phyloP scores from a whole-genome alignment of 1,140 invertebrate species.

The Formica selysi region DNA sequence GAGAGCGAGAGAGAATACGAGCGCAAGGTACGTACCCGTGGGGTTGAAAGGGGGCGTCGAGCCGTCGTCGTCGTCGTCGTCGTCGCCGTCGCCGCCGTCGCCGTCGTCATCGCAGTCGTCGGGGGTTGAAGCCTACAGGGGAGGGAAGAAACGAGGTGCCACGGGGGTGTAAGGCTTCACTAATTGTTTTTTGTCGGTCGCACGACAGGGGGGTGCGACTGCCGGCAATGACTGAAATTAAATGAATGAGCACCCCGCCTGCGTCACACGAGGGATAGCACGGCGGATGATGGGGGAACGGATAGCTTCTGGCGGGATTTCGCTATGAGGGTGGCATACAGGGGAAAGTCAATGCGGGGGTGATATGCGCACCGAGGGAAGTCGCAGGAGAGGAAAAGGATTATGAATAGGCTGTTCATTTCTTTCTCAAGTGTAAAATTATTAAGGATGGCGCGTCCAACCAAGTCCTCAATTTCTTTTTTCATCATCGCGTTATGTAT shows the following conservation, averaged over 20 bases:
- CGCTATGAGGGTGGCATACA: slow-evolving; percentile 37
- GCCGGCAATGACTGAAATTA: slow-evolving; percentile 84
- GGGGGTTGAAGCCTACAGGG: slow-evolving; percentile 58
- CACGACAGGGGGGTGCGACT: slow-evolving; percentile 84
- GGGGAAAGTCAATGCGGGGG: slow-evolving; percentile 14
- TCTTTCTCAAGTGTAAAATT: slow-evolving; percentile 77
- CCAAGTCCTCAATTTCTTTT: slow-evolving; percentile 63
- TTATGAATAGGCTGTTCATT: slow-evolving; percentile 79
- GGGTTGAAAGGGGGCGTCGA: slow-evolving; percentile 77
- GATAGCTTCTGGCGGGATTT: slow-evolving; percentile 70
- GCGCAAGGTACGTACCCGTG: slow-evolving; percentile 78
- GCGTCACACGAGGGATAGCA: slow-evolving; percentile 56
- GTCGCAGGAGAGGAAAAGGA: slow-evolving; percentile 68
- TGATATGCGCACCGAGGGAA: slow-evolving; percentile 14
- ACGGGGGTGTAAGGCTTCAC: slow-evolving; percentile 84
- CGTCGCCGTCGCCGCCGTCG: slow-evolving; percentile 50
- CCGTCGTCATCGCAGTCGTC: slow-evolving; percentile 58
- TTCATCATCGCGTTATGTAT: slow-evolving; percentile 32
- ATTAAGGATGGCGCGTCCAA: slow-evolving; percentile 72
- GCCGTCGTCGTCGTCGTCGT: slow-evolving; percentile 60
- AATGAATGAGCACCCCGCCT: slow-evolving; percentile 82
- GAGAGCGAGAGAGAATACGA: slow-evolving; percentile 75
- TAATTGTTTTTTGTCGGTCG: slow-evolving; percentile 86
- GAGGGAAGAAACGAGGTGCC: slow-evolving; percentile 41
- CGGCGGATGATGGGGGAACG: slow-evolving; percentile 29